Base-by-base conservation (phyloP, 2,888 invertebrate genomes). In the Nomada fabriciana region DNA sequence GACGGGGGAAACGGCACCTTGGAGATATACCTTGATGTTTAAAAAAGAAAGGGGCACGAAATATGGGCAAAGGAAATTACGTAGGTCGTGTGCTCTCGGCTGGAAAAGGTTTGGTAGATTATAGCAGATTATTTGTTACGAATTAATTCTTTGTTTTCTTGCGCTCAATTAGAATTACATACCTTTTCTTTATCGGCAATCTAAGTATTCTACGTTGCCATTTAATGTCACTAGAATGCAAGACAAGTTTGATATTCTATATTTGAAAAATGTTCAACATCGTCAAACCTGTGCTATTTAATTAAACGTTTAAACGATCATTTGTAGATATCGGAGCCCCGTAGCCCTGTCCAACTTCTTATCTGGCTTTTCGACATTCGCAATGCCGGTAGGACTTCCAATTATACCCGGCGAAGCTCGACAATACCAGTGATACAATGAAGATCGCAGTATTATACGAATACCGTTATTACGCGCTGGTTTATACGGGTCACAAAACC, bases 401-500 rank as follows among this genome's bases (percentile, higher is more conserved):
- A 57, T 73, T 73, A 67, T 68, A 36, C 13, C 50, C 2, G 61
- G 43, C 42, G 43, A 36, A 60, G 55, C 65, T 67, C 73, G 73
- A 84, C 84, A 76, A 85, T 80, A 65, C 64, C 52, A 25, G 60
- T 29, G 64, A 50, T 47, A 68, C 82, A 87, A 88, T 86, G 84
- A 86, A 68, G 84, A 88, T 82, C 86, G 82, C 78, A 53, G 71
- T 87, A 85, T 87, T 87, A 76, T 72, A 74, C 53, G 76, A 74
- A 83, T 88, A 86, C 88, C 88, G 88, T 88, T 88, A 88, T 84
- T 88, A 87, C 81, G 81, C 78, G 53, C 84, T 67, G 85, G 55
- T 86, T 86, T 86, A 88, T 88, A 83, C 88, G 76, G 88, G 88
- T 85, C 86, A 82, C 76, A 88, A 86, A 81, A 85, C 85, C 88